Evolutionary conservation across 2,113 vertebrate genomes (phyloP), one percentile per base, ranked within the genome.

Genomic region (Alosa alosa): DNA sequence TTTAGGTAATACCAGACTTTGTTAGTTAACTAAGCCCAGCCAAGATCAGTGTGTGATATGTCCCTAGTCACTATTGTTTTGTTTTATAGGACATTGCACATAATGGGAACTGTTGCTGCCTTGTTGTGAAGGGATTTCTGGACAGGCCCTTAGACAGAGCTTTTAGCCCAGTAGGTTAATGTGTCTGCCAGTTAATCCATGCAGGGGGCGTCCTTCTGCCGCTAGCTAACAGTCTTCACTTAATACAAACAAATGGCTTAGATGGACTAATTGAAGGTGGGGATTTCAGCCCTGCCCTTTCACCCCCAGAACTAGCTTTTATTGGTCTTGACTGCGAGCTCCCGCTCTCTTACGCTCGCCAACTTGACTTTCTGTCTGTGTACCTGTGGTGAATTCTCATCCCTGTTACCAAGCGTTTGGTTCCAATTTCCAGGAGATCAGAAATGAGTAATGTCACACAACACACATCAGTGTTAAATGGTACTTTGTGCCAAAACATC

Each of bases 111-210:
- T 86, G 31, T n/a, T 84, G 41, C 83, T 84, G 81, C 60, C 55
- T 81, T 75, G 57, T 86, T 88, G 78, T 82, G 82, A 49, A 87
- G 87, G 81, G 82, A 89, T 49, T 39, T 45, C 36, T 82, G 84
- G 86, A 88, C 89, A 85, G 88, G 88, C 50, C 82, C 84, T 88
- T 84, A 88, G 87, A 89, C 88, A 87, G 86, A 88, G 87, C 85
- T 87, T 89, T 88, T 82, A 83, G 86, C 90, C 87, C 85, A 52
- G 57, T 86, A 57, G 90, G 90, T 90, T 88, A 90, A 89, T 86
- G 86, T 87, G 90, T 90, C 87, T 90, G 86, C 87, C 87, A 75
- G 88, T 87, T 90, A 90, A 89, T 90, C 90, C 89, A 87, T 84
- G 88, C 57, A 88, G 87, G 87, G 88, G 86, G 87, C 86, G 89